Percentiles rank a stretch among this genome's conserved stretches.
phyloP scores from a whole-genome alignment of 2,113 vertebrate genomes.

The Grantiella picta region DNA sequence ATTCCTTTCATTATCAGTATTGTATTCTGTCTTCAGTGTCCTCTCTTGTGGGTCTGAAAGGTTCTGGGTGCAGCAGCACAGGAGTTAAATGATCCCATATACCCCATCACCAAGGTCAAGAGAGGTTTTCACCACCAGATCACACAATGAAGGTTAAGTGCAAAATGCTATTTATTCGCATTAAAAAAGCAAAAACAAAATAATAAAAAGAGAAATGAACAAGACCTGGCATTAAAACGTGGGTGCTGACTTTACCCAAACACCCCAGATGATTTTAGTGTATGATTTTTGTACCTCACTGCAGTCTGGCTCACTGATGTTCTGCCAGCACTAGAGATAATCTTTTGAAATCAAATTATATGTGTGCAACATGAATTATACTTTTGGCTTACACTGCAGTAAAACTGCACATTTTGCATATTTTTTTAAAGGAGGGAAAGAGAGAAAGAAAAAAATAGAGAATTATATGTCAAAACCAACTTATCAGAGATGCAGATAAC shows the following conservation, averaged over 20 bases:
- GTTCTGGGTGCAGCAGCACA: neutral
- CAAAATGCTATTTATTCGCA: neutral
- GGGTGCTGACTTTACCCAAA: neutral
- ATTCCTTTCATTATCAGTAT: neutral
- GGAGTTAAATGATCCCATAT: neutral
- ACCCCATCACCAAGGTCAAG: neutral
- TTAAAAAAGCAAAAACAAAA: accelerated
- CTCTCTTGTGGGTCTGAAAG: neutral
- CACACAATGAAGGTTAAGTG: neutral
- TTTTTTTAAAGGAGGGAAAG: neutral
- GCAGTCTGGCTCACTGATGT: neutral
- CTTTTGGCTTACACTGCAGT: neutral
- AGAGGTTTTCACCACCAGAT: neutral
- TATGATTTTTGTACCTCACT: neutral
- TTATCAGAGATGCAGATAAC: slow-evolving; percentile 17
- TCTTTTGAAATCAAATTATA: slow-evolving; percentile 42
- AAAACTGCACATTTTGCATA: slow-evolving; percentile 13
- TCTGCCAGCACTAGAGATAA: slow-evolving; percentile 11
- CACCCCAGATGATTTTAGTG: neutral
- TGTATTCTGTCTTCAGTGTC: neutral
- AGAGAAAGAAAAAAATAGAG: neutral
- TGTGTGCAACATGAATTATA: neutral
- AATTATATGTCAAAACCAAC: slow-evolving; percentile 19
- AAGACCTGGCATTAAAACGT: neutral
- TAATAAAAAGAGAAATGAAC: neutral